Evolutionary conservation across 2,797 vertebrate genomes (phyloP).

Genomic region (Bradypus variegatus): DNA sequence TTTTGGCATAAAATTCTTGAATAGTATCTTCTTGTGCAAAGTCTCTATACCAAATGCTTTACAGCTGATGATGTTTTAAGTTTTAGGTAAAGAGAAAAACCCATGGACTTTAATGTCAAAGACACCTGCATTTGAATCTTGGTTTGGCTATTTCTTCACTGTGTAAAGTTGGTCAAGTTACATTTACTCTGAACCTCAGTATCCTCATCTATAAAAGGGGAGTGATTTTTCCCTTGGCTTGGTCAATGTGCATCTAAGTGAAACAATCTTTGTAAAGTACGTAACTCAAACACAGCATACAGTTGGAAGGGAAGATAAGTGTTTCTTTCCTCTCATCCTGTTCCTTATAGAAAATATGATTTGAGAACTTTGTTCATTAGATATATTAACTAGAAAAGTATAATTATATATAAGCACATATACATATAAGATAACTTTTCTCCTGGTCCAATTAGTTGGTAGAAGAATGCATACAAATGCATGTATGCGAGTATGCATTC

Average conservation of each 20-base stretch:
- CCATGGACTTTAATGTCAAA: background rate
- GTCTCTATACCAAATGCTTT: background rate
- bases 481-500: background rate
- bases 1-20: constrained; percentile 30
- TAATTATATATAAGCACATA: background rate
- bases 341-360: background rate
- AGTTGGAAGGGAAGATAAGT: background rate
- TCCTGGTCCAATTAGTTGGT: background rate
- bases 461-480: background rate
- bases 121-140: background rate
- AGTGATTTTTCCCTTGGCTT: background rate
- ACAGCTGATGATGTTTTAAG: background rate
- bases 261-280: background rate
- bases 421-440: background rate
- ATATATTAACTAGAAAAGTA: background rate
- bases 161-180: background rate
- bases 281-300: background rate
- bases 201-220: background rate
- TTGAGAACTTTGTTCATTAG: background rate
- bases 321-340: background rate
- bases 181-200: background rate
- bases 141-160: background rate
- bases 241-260: background rate
- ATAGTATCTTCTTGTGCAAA: background rate
- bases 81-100: background rate